Evolutionary conservation across 2,113 vertebrate genomes (phyloP).

Genomic region (Serinus canaria): DNA sequence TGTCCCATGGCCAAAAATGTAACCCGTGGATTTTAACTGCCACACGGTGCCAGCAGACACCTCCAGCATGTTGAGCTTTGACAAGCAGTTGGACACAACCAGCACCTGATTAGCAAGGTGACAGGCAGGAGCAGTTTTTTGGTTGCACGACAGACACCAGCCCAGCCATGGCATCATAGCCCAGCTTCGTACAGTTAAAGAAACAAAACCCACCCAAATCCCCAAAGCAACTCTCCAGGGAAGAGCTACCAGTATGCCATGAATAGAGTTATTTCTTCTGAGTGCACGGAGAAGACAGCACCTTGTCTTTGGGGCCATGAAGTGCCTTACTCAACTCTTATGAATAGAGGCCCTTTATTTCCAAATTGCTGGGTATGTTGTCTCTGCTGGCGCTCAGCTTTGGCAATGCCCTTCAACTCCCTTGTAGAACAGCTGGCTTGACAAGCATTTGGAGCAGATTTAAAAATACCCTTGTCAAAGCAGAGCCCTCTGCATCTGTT

Average conservation of each 20-base stretch:
- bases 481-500: background rate
- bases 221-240: background rate
- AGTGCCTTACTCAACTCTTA: background rate
- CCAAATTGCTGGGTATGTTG: background rate
- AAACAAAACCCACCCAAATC: background rate
- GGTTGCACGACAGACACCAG: background rate
- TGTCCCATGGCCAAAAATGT: background rate
- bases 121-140: background rate
- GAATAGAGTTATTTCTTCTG: background rate
- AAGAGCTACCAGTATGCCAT: background rate
- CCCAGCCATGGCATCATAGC: background rate
- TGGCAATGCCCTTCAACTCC: background rate
- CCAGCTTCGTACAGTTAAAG: background rate
- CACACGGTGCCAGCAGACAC: background rate
- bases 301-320: background rate
- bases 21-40: background rate
- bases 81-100: background rate
- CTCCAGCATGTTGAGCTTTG: background rate
- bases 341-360: background rate
- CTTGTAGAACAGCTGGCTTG: background rate
- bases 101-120: background rate
- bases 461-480: background rate
- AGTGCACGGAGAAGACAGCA: background rate
- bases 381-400: rapidly evolving
- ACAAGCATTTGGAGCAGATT: background rate